Conservation (phyloP, 2,888 invertebrate genomes). For the Seladonia tumulorum region DNA sequence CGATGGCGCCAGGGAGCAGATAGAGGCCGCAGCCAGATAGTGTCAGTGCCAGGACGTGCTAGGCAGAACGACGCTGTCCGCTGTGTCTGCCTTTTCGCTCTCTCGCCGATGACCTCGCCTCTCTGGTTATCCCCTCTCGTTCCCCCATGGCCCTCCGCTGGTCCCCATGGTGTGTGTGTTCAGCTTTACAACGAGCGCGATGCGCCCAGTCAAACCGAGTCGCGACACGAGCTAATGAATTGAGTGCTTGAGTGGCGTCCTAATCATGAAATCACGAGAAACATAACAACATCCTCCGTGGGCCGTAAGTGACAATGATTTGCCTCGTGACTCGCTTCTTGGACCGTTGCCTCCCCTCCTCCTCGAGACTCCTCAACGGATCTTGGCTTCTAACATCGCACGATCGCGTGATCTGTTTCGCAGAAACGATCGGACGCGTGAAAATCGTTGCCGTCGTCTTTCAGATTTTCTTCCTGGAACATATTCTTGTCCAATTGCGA, state of each 20-base stretch:
- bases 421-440: not conserved
- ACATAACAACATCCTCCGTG: conserved; percentile 74
- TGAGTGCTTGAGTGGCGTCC: conserved; percentile 75
- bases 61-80: conserved; percentile 63
- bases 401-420: not conserved
- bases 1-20: conserved; percentile 69
- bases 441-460: not conserved
- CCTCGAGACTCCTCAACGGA: conserved; percentile 8
- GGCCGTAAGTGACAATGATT: conserved; percentile 69
- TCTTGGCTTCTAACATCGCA: not conserved
- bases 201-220: conserved; percentile 56
- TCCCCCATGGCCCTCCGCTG: conserved; percentile 9
- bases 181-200: conserved; percentile 10
- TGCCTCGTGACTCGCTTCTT: conserved; percentile 67
- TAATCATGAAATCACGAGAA: conserved; percentile 76
- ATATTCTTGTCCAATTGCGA: too few species aligned
- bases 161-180: not conserved
- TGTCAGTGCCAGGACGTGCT: conserved; percentile 74
- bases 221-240: conserved; percentile 71
- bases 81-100: conserved; percentile 38
- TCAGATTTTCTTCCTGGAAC: not conserved
- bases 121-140: not conserved
- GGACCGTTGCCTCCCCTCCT: conserved; percentile 14
- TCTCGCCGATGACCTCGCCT: conserved; percentile 26
- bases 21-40: conserved; percentile 50